These are phyloP conservation scores for Xyrauchen texanus DNA, from an alignment of 2,113 vertebrate species.

Conservation along the genomic window DNA sequence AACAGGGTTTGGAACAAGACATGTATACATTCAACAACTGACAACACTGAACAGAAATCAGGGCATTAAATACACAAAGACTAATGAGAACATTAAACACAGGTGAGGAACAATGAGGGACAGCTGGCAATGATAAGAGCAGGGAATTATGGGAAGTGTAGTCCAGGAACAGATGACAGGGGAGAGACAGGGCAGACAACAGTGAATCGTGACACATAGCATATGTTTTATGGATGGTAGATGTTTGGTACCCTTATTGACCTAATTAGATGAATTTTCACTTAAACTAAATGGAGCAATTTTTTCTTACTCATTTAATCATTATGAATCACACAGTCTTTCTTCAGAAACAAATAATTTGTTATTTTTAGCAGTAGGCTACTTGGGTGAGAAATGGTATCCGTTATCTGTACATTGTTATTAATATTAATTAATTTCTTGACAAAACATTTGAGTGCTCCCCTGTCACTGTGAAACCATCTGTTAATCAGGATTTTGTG, in stretches of 20 bases:
- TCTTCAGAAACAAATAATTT: slow-evolving; percentile 10
- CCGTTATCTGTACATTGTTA: slow-evolving; percentile 21
- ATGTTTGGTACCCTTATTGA: background rate
- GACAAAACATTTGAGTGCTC: slow-evolving; percentile 50
- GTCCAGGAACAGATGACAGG: too few relatives aligned
- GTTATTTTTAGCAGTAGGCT: slow-evolving; percentile 32
- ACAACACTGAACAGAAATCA: too few relatives aligned
- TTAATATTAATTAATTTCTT: slow-evolving; percentile 52
- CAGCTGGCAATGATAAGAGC: too few relatives aligned
- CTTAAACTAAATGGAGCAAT: slow-evolving; percentile 21
- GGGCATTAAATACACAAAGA: too few relatives aligned
- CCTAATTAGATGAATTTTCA: slow-evolving; percentile 28
- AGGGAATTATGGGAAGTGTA: too few relatives aligned
- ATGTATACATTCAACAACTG: too few relatives aligned
- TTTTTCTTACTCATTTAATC: slow-evolving; percentile 11
- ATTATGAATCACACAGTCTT: slow-evolving; percentile 4
- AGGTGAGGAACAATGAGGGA: too few relatives aligned
- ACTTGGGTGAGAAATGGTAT: slow-evolving; percentile 40
- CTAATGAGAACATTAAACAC: too few relatives aligned
- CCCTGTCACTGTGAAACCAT: slow-evolving; percentile 47
- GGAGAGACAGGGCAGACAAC: too few relatives aligned
- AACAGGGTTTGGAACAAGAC: too few relatives aligned
- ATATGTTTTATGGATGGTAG: background rate
- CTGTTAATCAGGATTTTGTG: slow-evolving; percentile 44
- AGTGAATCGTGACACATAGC: too few relatives aligned